Evolutionary conservation across 2,888 invertebrate species (phyloP).

Genomic region (Conus canariensis): DNA sequence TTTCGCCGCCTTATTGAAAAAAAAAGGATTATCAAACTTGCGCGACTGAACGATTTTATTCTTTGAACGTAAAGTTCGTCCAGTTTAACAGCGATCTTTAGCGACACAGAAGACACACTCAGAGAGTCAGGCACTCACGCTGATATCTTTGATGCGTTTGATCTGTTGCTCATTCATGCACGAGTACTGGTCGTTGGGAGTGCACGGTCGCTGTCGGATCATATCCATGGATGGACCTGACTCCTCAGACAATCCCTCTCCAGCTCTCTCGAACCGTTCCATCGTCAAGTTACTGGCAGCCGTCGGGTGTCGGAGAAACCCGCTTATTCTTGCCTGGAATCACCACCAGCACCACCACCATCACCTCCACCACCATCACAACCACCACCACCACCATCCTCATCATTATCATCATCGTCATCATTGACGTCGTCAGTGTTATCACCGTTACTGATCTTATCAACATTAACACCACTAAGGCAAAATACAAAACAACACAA

Average conservation of each 20-base stretch:
- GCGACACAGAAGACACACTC: too few relatives aligned
- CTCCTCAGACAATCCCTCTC: neutral
- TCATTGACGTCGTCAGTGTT: neutral
- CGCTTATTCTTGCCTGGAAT: neutral
- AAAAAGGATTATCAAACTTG: too few relatives aligned
- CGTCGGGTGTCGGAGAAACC: neutral
- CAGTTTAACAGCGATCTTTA: too few relatives aligned
- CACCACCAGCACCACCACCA: neutral
- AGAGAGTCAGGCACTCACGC: neutral
- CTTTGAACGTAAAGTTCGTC: too few relatives aligned
- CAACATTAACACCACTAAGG: too few relatives aligned
- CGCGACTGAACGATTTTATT: too few relatives aligned
- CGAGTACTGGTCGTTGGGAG: neutral
- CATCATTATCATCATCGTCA: neutral
- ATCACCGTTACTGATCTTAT: neutral
- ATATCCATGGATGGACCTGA: neutral
- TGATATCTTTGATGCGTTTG: neutral
- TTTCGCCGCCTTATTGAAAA: too few relatives aligned
- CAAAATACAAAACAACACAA: too few relatives aligned
- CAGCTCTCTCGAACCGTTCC: too few relatives aligned
- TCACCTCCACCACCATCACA: too few relatives aligned
- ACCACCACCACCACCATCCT: neutral
- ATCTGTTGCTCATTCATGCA: neutral
- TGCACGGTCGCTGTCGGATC: slow-evolving; percentile 1
- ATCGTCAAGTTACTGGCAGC: neutral